Conservation (phyloP, 2,888 invertebrate species). For the Conops quadrifasciatus region DNA sequence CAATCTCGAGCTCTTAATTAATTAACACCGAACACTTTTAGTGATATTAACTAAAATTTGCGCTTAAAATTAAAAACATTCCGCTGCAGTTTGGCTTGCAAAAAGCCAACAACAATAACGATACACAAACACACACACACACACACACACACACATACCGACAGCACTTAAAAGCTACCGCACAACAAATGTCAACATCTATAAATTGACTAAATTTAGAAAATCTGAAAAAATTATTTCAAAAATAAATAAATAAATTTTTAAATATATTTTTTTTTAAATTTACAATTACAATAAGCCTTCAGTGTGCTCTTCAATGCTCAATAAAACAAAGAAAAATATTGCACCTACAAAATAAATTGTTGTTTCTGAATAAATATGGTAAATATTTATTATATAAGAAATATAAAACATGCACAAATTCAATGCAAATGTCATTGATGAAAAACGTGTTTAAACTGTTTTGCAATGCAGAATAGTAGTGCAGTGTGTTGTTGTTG, state of each 20-base stretch:
- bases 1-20: background rate
- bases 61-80: background rate
- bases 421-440: conserved; percentile 24
- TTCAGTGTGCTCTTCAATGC: background rate
- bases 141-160: background rate
- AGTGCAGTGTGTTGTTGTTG: background rate
- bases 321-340: background rate
- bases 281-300: background rate
- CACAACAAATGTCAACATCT: background rate
- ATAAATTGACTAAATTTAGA: background rate
- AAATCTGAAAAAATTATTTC: background rate
- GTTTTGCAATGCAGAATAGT: background rate
- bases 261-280: no score
- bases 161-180: background rate
- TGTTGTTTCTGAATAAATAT: background rate
- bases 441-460: conserved; percentile 21
- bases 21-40: background rate
- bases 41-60: background rate
- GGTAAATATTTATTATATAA: no score
- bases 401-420: background rate
- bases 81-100: background rate
- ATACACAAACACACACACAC: background rate
- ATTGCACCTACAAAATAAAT: no score
- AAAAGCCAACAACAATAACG: background rate
- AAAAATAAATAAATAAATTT: background rate